Conservation (phyloP, 2,797 vertebrate genomes). For the Pygocentrus nattereri region DNA sequence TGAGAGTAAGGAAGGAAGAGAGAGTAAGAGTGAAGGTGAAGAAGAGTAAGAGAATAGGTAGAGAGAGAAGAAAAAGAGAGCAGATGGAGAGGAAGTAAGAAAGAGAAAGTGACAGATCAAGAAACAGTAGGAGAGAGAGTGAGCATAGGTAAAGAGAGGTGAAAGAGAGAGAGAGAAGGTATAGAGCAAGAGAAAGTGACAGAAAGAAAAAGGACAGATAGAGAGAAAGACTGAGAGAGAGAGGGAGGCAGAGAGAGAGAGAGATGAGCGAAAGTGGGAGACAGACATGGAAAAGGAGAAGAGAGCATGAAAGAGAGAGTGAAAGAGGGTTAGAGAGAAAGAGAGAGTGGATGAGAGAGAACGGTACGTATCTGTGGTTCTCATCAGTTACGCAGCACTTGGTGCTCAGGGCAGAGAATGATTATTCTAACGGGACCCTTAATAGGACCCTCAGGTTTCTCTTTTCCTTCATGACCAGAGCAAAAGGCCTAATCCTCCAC, state of each 20-base stretch:
- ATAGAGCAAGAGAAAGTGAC: not conserved
- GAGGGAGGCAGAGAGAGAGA: not conserved
- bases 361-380: not conserved
- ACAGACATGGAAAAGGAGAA: not conserved
- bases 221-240: fast-evolving
- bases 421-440: constrained; percentile 42
- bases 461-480: constrained; percentile 20
- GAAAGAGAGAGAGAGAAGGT: no score
- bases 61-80: no score
- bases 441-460: constrained; percentile 33
- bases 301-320: not conserved
- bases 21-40: no score
- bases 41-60: no score
- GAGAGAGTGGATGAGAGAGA: not conserved
- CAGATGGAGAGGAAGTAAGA: not conserved
- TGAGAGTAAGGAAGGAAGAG: no score
- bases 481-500: constrained; percentile 37
- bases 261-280: not conserved
- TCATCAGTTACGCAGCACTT: constrained; percentile 35
- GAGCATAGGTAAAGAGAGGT: no score
- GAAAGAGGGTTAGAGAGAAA: not conserved
- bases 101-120: not conserved
- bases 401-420: constrained; percentile 20
- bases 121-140: no score
- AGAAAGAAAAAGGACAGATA: not conserved